Percentiles rank a stretch among this genome's conserved stretches.
These are phyloP conservation scores for Coracopsis vasa DNA, from an alignment of 2,113 vertebrate species.

Conservation along the genomic window DNA sequence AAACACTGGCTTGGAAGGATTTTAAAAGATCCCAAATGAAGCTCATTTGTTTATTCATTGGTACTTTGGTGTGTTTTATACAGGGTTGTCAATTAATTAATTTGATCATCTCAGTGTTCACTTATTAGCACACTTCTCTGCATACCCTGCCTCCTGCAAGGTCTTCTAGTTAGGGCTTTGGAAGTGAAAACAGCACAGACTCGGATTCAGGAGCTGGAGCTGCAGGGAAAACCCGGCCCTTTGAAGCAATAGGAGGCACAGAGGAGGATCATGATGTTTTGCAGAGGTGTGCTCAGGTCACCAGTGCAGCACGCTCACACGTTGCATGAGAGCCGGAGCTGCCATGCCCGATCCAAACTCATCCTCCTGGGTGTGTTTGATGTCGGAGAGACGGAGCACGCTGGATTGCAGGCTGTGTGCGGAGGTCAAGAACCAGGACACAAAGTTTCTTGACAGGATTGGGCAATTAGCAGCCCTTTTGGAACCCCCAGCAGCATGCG, in stretches of 20 bases:
- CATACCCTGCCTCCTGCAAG: neutral
- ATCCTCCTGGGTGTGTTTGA: neutral
- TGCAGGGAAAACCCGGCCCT: neutral
- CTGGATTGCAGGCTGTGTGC: neutral
- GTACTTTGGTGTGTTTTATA: neutral
- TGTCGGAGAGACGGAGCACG: fast-evolving
- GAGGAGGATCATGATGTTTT: neutral
- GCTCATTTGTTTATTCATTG: neutral
- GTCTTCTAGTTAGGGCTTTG: neutral
- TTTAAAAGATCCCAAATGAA: neutral
- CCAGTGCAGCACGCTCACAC: fast-evolving
- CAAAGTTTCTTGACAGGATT: neutral
- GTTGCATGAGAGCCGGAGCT: neutral
- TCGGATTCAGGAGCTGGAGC: neutral
- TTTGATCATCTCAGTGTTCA: neutral
- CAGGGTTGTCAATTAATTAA: neutral
- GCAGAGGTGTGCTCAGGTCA: neutral
- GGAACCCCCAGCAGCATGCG: neutral
- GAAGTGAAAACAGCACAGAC: neutral
- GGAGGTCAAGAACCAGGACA: neutral
- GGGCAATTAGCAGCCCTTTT: neutral
- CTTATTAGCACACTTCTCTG: neutral
- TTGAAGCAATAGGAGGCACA: neutral
- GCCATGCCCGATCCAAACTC: fast-evolving
- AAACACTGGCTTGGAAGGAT: neutral